Evolutionary conservation across 2,888 invertebrate genomes (phyloP), one percentile per base, ranked within the genome.

Genomic region (Campoplex nolae): DNA sequence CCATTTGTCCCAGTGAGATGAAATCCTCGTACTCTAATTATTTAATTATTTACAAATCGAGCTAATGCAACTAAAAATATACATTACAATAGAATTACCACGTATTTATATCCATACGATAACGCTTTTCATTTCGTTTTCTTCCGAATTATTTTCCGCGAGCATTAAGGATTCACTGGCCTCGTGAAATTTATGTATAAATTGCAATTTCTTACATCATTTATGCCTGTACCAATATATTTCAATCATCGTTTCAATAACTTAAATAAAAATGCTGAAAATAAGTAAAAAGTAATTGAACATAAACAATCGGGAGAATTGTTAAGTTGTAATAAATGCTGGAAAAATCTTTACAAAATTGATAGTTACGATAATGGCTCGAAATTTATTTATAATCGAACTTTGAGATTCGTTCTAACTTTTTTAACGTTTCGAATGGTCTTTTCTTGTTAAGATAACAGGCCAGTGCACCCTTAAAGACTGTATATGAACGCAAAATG

Each of bases 31-130:
- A 71, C 68, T 73, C 45, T 68, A 71, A 56, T 85, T 79, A 85
- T 87, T 85, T 83, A 82, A 76, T 84, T 89, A 89, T 89, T 87
- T 89, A 89, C 88, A 89, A 71, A 88, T 83, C 87, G 83, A 81
- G 84, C 80, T 74, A 87, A 85, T 81, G 85, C 83, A 80, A 79
- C 84, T 86, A 84, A 88, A 82, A 79, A 79, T 70, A 45, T 71
- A 71, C 70, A 79, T 70, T 86, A 80, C 78, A 58, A 71, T 86
- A 65, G 38, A 23, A 58, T 38, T 79, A 82, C 70, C 65, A 78
- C 42, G 73, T 86, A 56, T n/a, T 23, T 45, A 56, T 65, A 76
- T 65, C 38, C 65, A 74, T 74, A 76, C 56, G 75, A 84, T 82
- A 84, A 84, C 67, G 70, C 48, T 78, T 23, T 79, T 62, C 32